Evolutionary conservation across 2,888 invertebrate species (phyloP).

Genomic region (Diadegma fenestrale): DNA sequence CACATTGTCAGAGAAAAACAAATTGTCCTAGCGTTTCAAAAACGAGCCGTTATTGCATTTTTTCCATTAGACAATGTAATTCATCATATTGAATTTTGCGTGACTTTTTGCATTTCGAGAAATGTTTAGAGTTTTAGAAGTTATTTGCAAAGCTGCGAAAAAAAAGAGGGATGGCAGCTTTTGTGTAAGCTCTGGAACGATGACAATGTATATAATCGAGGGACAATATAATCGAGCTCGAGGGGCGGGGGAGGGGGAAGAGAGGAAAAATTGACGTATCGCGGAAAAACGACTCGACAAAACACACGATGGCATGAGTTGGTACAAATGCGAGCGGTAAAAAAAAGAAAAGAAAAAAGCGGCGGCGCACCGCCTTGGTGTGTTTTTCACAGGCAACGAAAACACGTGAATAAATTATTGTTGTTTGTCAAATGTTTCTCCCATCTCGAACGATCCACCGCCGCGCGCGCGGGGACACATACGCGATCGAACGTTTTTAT

Average conservation of each 20-base stretch:
- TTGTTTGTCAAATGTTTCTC: constrained; percentile 84
- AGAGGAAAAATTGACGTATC: constrained; percentile 31
- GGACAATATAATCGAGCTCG: constrained; percentile 34
- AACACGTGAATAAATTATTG: constrained; percentile 85
- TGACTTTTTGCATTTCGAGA: constrained; percentile 58
- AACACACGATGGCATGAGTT: constrained; percentile 15
- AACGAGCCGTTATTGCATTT: too few species aligned
- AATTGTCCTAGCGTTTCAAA: background rate
- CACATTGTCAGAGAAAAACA: constrained; percentile 20
- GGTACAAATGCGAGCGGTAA: constrained; percentile 3
- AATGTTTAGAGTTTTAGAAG: constrained; percentile 30
- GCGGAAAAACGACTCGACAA: constrained; percentile 19
- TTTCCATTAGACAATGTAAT: too few species aligned
- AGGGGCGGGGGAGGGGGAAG: background rate
- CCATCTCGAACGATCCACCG: constrained; percentile 32
- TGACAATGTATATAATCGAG: constrained; percentile 49
- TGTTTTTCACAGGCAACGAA: constrained; percentile 73
- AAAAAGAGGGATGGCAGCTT: background rate
- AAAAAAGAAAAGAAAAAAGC: constrained; percentile 25
- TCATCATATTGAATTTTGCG: too few species aligned
- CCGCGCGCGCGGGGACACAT: background rate
- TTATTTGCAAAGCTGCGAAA: constrained; percentile 27
- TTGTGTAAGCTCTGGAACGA: constrained; percentile 18
- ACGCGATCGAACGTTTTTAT: constrained; percentile 18
- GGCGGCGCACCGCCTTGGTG: constrained; percentile 34